Evolutionary conservation across 2,797 vertebrate species (phyloP).

Genomic region (Poeciliopsis infans): DNA sequence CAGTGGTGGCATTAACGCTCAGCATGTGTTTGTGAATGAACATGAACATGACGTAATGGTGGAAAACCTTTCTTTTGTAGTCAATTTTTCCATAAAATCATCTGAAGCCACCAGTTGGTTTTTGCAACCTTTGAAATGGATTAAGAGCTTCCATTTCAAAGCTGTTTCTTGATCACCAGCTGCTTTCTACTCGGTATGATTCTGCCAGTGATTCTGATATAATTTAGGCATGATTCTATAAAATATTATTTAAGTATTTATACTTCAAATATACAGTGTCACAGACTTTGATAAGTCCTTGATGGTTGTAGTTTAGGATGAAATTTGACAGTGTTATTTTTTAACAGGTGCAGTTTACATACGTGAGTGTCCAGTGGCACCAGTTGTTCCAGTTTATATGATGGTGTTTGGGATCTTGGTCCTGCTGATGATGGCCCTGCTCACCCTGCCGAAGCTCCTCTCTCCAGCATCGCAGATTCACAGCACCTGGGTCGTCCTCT

Average conservation of each 20-base stretch:
- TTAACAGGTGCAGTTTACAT: conserved; percentile 30
- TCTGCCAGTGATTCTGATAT: neutral
- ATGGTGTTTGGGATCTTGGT: conserved; percentile 35
- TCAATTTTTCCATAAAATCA: neutral
- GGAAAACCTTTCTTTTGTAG: neutral
- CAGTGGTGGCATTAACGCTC: neutral
- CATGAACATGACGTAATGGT: neutral
- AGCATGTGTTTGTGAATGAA: neutral
- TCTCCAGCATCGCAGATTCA: neutral
- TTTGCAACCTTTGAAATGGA: neutral
- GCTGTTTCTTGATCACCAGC: neutral
- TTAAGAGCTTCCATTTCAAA: neutral
- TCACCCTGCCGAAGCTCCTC: conserved; percentile 18
- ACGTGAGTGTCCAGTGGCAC: conserved; percentile 36
- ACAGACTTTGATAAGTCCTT: neutral
- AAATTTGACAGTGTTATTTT: neutral
- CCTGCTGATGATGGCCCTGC: conserved; percentile 25
- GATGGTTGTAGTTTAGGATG: neutral
- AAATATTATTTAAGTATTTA: neutral
- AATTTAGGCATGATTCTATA: neutral
- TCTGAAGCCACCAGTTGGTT: neutral
- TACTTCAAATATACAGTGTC: neutral
- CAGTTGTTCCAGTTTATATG: conserved; percentile 40
- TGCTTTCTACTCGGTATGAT: neutral
- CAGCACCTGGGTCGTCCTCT: neutral